Evolutionary conservation across 2,888 invertebrate species (phyloP), one percentile per base, ranked within the genome.

Genomic region (Agrilus cyanescens): DNA sequence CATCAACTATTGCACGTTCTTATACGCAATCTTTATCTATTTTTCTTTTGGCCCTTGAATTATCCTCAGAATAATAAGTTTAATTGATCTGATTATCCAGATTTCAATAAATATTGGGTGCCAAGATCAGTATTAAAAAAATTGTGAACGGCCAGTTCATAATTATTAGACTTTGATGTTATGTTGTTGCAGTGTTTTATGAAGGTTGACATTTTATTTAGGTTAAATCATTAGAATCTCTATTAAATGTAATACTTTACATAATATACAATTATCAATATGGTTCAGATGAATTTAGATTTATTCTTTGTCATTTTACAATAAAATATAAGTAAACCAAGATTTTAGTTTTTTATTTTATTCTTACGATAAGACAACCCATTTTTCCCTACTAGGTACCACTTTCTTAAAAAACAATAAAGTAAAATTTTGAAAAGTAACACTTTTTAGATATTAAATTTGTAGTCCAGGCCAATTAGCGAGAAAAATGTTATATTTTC

Each of bases 231-330:
- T 55, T 54, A 52, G 52, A 55, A 44, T 49, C 53, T 61, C 57
- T 61, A 61, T 60, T 60, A 62, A 62, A 63, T 62, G 61, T 63
- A 64, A 60, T 64, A 61, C 58, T 60, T 63, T 61, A 63, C 58
- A 62, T 63, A 64, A 59, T 61, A 60, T 61, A 61, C 60, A 59
- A 64, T 64, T 65, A 64, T 64, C 63, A 61, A 60, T 61, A 54
- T 61, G 55, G 63, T 64, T 63, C 59, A 59, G 60, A 62, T 70
- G 70, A 73, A 73, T 73, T 75, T 77, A 76, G 76, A 75, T 73
- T 74, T 76, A 76, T 76, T 76, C 75, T 76, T 76, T 76, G 76
- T 76, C 75, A 76, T 76, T 77, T 76, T 76, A 74, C 76, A 77
- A 76, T 76, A 76, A 77, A 77, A 76, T 33, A 25, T 25, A 25